Evolutionary conservation across 2,888 invertebrate species (phyloP).

Genomic region (Drosophila prolongata): DNA sequence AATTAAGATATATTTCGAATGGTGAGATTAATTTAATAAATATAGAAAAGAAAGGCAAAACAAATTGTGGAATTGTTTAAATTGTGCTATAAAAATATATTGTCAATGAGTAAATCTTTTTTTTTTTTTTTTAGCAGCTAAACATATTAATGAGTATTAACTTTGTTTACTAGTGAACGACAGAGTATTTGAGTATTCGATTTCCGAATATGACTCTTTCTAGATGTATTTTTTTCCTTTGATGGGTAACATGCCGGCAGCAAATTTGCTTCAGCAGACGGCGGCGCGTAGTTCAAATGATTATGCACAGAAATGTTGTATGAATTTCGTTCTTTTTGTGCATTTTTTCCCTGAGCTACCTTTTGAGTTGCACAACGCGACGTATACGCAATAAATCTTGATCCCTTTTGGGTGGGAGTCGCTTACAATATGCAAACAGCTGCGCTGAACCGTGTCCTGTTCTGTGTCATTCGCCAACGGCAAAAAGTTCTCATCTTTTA

Average conservation of each 20-base stretch:
- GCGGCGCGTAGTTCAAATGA: conserved; percentile 71
- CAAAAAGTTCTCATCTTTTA: conserved; percentile 71
- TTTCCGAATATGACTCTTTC: fast-evolving
- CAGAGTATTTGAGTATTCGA: background rate
- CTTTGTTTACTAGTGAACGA: too few species aligned
- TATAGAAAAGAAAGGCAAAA: too few species aligned
- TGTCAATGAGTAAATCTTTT: too few species aligned
- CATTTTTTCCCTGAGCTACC: conserved; percentile 47
- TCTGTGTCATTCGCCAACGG: conserved; percentile 69
- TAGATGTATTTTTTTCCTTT: conserved; percentile 43
- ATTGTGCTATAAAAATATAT: too few species aligned
- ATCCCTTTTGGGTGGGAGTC: conserved; percentile 29
- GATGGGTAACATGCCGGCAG: conserved; percentile 78
- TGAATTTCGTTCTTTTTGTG: conserved; percentile 51
- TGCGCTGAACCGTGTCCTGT: conserved; percentile 43
- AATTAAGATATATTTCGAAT: too few species aligned
- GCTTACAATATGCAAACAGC: conserved; percentile 70
- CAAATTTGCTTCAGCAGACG: conserved; percentile 71
- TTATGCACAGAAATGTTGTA: conserved; percentile 78
- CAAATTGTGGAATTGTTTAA: too few species aligned
- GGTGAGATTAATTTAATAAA: too few species aligned
- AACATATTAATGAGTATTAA: too few species aligned
- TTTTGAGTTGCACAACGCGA: conserved; percentile 61
- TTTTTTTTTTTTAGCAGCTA: too few species aligned
- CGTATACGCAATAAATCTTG: conserved; percentile 78